phyloP scores from a whole-genome alignment of 1,140 invertebrate genomes.

The Drosophila grimshawi region DNA sequence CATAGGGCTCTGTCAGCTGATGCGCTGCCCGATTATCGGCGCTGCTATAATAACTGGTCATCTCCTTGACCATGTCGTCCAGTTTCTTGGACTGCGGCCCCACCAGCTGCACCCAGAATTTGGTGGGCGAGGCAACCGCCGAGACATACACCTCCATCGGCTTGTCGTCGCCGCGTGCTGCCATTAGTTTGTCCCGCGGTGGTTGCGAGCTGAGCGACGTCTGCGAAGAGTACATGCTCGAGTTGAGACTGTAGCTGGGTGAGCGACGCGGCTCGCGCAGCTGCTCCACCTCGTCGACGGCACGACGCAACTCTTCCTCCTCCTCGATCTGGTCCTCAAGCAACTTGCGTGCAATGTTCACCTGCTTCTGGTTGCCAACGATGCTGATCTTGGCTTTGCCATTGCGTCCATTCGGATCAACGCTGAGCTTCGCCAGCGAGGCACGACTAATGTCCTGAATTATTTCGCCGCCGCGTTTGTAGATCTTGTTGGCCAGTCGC shows the following conservation, averaged over 20 bases:
- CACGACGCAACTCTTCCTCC: conserved; percentile 84
- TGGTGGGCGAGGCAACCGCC: conserved; percentile 90
- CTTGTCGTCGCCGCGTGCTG: conserved; percentile 84
- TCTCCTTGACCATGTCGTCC: conserved; percentile 90
- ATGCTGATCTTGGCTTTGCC: conserved; percentile 85
- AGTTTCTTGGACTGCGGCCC: conserved; percentile 89
- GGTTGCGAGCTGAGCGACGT: conserved; percentile 74
- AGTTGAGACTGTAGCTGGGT: conserved; percentile 69
- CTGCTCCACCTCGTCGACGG: conserved; percentile 85
- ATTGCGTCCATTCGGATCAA: conserved; percentile 74
- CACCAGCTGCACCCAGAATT: conserved; percentile 94
- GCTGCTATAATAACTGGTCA: conserved; percentile 91
- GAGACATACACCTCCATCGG: conserved; percentile 93
- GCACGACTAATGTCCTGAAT: conserved; percentile 88
- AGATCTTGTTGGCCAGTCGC: conserved; percentile 88
- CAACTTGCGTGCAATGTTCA: conserved; percentile 86
- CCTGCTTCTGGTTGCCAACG: conserved; percentile 87
- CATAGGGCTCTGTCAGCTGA: conserved; percentile 86
- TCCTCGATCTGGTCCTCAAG: conserved; percentile 88
- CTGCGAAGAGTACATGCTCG: conserved; percentile 78
- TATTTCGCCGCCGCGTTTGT: conserved; percentile 89
- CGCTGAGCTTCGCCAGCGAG: conserved; percentile 75
- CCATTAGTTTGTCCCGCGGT: conserved; percentile 79
- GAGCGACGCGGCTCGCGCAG: conserved; percentile 85
- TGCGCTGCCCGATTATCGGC: conserved; percentile 87